Percentiles rank a stretch among this genome's conserved stretches.
Conservation (phyloP, 1,140 invertebrate species). For the Steinernema feltiae region DNA sequence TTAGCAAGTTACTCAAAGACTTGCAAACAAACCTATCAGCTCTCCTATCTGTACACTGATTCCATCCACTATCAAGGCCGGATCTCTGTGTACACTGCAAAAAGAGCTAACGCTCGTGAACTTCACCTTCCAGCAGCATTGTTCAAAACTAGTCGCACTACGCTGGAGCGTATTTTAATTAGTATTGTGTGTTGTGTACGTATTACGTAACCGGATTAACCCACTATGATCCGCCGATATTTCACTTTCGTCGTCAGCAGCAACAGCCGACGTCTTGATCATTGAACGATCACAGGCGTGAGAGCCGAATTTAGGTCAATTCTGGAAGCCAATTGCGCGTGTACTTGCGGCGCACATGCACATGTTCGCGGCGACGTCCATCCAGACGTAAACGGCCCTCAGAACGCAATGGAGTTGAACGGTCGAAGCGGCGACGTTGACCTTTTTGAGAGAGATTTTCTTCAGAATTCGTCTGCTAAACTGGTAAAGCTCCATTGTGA, state of each 20-base stretch:
- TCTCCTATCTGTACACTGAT: no score
- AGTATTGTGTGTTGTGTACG: no score
- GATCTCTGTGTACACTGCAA: no score
- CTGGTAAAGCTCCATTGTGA: no score
- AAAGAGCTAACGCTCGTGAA: no score
- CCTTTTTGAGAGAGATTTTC: background rate
- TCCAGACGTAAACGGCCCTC: background rate
- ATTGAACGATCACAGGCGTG: slow-evolving; percentile 11
- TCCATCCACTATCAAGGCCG: no score
- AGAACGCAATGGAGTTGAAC: background rate
- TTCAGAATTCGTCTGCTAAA: no score
- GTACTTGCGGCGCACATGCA: background rate
- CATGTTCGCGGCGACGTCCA: background rate
- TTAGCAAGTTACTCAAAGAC: no score
- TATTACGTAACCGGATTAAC: background rate
- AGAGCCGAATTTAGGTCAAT: slow-evolving; percentile 1
- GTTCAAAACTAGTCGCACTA: no score
- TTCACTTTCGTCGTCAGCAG: background rate
- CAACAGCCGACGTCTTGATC: background rate
- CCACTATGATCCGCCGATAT: background rate
- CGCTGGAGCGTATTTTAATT: no score
- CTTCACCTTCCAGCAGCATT: no score
- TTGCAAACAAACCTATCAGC: no score
- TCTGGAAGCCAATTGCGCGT: slow-evolving; percentile 6
- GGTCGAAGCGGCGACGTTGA: background rate